Conservation (phyloP, 2,113 vertebrate genomes). For the Enhydra lutris region DNA sequence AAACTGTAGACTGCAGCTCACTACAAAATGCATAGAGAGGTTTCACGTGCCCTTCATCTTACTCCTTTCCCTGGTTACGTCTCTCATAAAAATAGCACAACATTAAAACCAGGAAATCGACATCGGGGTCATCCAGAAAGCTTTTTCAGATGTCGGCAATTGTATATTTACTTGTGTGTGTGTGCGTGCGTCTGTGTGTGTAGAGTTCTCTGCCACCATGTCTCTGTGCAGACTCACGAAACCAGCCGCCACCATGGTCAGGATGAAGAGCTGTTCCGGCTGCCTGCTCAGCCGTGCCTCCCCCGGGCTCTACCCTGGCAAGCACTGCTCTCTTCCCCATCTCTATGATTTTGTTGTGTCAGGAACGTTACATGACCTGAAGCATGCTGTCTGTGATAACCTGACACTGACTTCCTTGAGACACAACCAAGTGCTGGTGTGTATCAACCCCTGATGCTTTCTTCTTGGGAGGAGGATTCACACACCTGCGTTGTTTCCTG, state of each 20-base stretch:
- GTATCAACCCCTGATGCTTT: fast-evolving
- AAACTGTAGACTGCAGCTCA: background rate
- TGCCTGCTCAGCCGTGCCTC: background rate
- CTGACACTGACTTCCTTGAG: background rate
- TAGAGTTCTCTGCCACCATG: fast-evolving
- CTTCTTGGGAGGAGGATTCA: background rate
- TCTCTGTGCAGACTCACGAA: fast-evolving
- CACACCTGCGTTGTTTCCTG: fast-evolving
- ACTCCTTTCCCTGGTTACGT: fast-evolving
- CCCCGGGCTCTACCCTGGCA: no score
- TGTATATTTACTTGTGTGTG: no score
- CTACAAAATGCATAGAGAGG: background rate
- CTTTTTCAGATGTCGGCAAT: background rate
- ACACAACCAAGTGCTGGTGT: fast-evolving
- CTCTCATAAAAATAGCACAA: fast-evolving
- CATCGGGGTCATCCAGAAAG: fast-evolving
- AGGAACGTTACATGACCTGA: background rate
- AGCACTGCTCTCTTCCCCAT: background rate
- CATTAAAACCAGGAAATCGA: fast-evolving
- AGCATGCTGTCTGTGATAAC: background rate
- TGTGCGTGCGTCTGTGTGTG: background rate
- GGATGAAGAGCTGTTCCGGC: background rate
- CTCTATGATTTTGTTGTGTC: background rate
- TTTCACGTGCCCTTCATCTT: background rate
- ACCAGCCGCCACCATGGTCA: background rate